Percentiles rank a stretch among this genome's conserved stretches.
phyloP scores from a whole-genome alignment of 2,797 vertebrate genomes.

The Syncerus caffer region DNA sequence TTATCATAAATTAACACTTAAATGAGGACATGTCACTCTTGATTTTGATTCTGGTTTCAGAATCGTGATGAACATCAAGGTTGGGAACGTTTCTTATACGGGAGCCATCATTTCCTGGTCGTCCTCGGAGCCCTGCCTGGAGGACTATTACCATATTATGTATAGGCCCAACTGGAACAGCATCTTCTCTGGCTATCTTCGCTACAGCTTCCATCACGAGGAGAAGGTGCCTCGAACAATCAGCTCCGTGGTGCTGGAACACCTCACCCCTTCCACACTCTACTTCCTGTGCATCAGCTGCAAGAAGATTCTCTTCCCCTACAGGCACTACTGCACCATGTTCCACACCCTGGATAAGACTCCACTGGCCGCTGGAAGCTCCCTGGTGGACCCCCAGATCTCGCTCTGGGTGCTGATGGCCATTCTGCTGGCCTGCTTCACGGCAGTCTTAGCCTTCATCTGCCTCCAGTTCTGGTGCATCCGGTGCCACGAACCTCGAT shows the following conservation, averaged over 20 bases:
- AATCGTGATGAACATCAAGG: slow-evolving; percentile 81
- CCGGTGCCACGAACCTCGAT: slow-evolving; percentile 68
- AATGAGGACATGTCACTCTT: slow-evolving; percentile 10
- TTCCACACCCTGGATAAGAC: slow-evolving; percentile 82
- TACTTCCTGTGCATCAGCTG: slow-evolving; percentile 83
- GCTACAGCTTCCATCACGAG: slow-evolving; percentile 81
- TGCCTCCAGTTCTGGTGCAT: slow-evolving; percentile 82
- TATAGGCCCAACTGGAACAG: slow-evolving; percentile 85
- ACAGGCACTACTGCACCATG: slow-evolving; percentile 82
- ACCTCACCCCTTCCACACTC: slow-evolving; percentile 79
- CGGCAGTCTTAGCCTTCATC: slow-evolving; percentile 77
- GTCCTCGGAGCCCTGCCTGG: slow-evolving; percentile 77
- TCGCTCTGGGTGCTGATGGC: slow-evolving; percentile 83
- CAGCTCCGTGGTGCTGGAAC: slow-evolving; percentile 79
- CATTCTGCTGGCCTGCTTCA: slow-evolving; percentile 81
- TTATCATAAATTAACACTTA: no score
- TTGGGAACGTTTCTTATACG: slow-evolving; percentile 82
- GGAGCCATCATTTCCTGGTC: slow-evolving; percentile 81
- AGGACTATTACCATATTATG: slow-evolving; percentile 83
- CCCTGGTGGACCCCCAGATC: slow-evolving; percentile 75
- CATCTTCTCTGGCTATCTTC: slow-evolving; percentile 78
- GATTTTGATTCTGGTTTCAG: slow-evolving; percentile 75
- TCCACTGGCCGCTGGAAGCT: slow-evolving; percentile 55
- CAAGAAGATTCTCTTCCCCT: slow-evolving; percentile 78
- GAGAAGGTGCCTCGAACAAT: slow-evolving; percentile 80